Percentiles rank a stretch among this genome's conserved stretches.
phyloP scores from a whole-genome alignment of 2,113 vertebrate genomes.

The Lophius piscatorius region DNA sequence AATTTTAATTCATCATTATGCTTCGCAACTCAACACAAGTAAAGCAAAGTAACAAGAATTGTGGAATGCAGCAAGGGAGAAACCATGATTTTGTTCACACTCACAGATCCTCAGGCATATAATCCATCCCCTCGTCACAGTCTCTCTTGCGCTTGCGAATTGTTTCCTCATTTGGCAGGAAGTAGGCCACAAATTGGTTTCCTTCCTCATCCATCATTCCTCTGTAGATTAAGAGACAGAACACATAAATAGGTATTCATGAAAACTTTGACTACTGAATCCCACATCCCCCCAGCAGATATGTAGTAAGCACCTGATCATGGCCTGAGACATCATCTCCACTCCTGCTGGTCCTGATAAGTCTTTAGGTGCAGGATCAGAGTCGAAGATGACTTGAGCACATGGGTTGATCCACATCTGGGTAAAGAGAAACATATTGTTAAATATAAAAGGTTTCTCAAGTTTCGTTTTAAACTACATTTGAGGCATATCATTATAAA shows the following conservation, averaged over 20 bases:
- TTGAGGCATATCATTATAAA: no score
- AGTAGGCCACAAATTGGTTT: slow-evolving; percentile 97
- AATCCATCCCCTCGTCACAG: slow-evolving; percentile 89
- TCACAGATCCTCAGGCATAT: slow-evolving; percentile 90
- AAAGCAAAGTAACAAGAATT: neutral
- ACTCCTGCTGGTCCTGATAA: slow-evolving; percentile 82
- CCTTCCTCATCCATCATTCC: slow-evolving; percentile 99
- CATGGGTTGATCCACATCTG: slow-evolving; percentile 98
- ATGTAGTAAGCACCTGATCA: slow-evolving; percentile 86
- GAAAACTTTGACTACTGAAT: neutral
- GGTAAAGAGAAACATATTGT: neutral
- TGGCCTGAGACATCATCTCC: slow-evolving; percentile 97
- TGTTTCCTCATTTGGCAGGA: slow-evolving; percentile 91
- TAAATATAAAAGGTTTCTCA: no score
- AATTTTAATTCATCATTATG: neutral
- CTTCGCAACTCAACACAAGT: no score
- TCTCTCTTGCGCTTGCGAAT: slow-evolving; percentile 93
- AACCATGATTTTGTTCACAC: slow-evolving; percentile 19
- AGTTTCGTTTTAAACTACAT: no score
- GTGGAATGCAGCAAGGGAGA: neutral
- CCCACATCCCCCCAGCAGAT: neutral
- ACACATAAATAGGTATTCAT: neutral
- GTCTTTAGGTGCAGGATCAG: slow-evolving; percentile 93
- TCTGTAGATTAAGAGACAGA: slow-evolving; percentile 65
- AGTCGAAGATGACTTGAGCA: slow-evolving; percentile 95